Evolutionary conservation across 92 coral and sea anemone species (phyloP).

Genomic region (Hydrozoanthus gracilis): DNA sequence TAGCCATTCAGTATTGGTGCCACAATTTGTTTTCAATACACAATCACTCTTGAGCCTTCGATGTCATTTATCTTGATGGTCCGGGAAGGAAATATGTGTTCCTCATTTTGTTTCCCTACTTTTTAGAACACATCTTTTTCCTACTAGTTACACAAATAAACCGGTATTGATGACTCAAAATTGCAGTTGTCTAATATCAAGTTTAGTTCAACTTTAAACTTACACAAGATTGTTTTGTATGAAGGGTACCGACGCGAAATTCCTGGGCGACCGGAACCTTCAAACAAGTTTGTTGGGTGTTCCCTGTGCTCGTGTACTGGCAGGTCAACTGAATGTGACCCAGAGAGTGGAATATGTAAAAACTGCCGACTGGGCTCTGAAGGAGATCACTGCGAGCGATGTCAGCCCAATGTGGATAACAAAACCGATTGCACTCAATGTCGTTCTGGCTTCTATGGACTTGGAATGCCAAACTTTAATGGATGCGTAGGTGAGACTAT

Average conservation of each 20-base stretch:
- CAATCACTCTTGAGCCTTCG: too few species aligned
- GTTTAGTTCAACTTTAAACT: not conserved
- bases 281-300: conserved; percentile 62
- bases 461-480: conserved; percentile 59
- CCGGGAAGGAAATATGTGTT: too few species aligned
- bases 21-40: too few species aligned
- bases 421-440: conserved; percentile 83
- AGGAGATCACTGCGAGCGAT: conserved; percentile 80
- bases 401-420: conserved; percentile 85
- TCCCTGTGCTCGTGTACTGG: conserved; percentile 75
- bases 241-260: conserved; percentile 45
- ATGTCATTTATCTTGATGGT: too few species aligned
- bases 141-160: too few species aligned
- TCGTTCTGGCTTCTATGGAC: conserved; percentile 75
- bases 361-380: conserved; percentile 90
- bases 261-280: not conserved
- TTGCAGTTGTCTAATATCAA: not conserved
- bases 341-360: conserved; percentile 80
- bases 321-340: conserved; percentile 81
- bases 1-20: too few species aligned
- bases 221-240: not conserved
- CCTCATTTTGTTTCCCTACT: too few species aligned
- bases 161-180: too few species aligned
- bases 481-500: conserved; percentile 78
- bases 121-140: too few species aligned